Base-by-base conservation (phyloP, 2,888 invertebrate species). In the Acronicta psi region DNA sequence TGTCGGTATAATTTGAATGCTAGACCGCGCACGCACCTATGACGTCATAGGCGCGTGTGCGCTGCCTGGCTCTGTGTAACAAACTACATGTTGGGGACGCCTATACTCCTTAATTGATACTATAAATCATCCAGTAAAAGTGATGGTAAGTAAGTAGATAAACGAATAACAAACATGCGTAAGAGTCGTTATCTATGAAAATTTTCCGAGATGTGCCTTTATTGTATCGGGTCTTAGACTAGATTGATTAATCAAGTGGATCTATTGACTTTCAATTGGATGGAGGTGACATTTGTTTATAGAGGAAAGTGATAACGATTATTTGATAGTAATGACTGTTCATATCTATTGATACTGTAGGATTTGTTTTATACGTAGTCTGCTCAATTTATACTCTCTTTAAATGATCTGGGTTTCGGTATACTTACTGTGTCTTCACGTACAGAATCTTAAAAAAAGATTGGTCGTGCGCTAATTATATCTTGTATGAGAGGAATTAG, bases 211-310 rank as follows among this genome's bases (percentile, higher is more conserved):
- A 52, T 37, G 20, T 18, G 16, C 59, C 25, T 25, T n/a, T 44
- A 25, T 52, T 20, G 23, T 45, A 31, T 36, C 37, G 16, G 18
- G 20, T 60, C 11, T 67, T 23, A 36, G 47, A 36, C 1, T 31
- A 13, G 18, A 29, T 41, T 52, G 20, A 45, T 66, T 56, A 56
- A n/a, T 25, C 25, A 20, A 29, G 16, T 36, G 18, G 11, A 54
- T 46, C 31, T 34, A 38, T 46, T 42, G 67, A 67, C 68, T 46
- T 67, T 68, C 56, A 57, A 16, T 40, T 40, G 8, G 8, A 9
- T 61, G 57, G 54, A 69, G 63, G 63, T 63, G 37, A 64, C 43
- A 29, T 52, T 0, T 58, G 52, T 63, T 56, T 69, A 53, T 20
- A n/a, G 16, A 31, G 0, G 18, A 17, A 14, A 45, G 25, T 23